Percentiles rank a stretch among this genome's conserved stretches.
phyloP scores from a whole-genome alignment of 2,888 invertebrate species.

The Andrena chrysosceles region DNA sequence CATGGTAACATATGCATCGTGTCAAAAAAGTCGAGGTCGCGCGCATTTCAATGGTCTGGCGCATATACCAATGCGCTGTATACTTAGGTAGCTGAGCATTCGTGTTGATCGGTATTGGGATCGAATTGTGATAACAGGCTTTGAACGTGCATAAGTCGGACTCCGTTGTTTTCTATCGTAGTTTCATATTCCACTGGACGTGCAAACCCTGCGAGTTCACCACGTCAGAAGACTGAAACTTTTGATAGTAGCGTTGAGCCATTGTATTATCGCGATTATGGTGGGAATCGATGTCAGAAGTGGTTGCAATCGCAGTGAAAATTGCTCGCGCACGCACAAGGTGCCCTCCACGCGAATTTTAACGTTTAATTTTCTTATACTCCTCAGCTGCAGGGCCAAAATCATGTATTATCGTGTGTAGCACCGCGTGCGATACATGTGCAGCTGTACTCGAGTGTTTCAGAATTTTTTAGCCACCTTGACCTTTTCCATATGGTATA shows the following conservation, averaged over 20 bases:
- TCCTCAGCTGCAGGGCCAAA: no score
- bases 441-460: neutral
- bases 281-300: neutral
- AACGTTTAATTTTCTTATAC: constrained; percentile 49
- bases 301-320: neutral
- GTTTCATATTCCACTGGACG: neutral
- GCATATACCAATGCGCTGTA: neutral
- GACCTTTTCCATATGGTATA: neutral
- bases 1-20: constrained; percentile 18
- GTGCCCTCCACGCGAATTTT: neutral
- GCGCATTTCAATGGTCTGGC: constrained; percentile 27
- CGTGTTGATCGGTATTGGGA: no score
- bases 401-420: no score
- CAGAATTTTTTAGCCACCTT: neutral
- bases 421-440: neutral
- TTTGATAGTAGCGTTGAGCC: neutral
- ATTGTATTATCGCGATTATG: constrained; percentile 5
- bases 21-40: constrained; percentile 39
- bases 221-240: constrained; percentile 5
- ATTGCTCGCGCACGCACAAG: neutral
- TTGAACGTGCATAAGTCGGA: neutral
- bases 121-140: no score
- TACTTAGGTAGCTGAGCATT: neutral
- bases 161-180: neutral
- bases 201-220: neutral